Evolutionary conservation across 1,140 invertebrate species (phyloP), one percentile per base, ranked within the genome.

Genomic region (Scaptomyza montana): DNA sequence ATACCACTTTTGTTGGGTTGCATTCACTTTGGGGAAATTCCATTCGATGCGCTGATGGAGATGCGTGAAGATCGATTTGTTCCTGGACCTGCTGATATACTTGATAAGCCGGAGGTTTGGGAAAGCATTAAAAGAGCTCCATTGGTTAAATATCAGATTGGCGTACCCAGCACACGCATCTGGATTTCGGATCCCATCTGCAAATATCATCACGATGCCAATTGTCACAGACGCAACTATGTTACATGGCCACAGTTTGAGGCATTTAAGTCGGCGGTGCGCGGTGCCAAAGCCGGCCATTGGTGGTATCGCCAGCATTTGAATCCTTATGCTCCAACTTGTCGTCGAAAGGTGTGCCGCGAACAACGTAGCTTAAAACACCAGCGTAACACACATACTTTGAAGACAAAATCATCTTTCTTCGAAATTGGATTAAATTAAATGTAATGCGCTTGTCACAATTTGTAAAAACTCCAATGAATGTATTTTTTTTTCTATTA

Each of bases 131-230:
- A 43, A 16, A 30, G 9, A 5, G 50, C 56, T 0, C 63, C 50
- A 2, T 21, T 53, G 28, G 10, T 55, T 13, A 50, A 50, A n/a
- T 50, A 64, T 2, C 51, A 50, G 6, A 30, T 71, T 9, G 55
- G 53, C 1, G 6, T 30, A 39, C 19, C 68, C 56, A 2, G 5
- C 7, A 7, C 5, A 36, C 74, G 74, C 47, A 72, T 63, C 21
- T 76, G 74, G 69, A 45, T 76, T 2, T 72, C 53, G 10, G 74
- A 76, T 45, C 13, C 16, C 0, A 10, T 62, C 1, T 62, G 69
- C n/a, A 19, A 13, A 0, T 73, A 73, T 43, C 74, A 76, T 56
- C 74, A 76, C 6, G 62, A 67, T n/a, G 43, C 43, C 5, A 51
- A 63, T 3, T 73, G 69, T n/a, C 46, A 33, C 7, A 19, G 39